Base-by-base conservation (phyloP, 1,140 invertebrate species). In the Limonius californicus region DNA sequence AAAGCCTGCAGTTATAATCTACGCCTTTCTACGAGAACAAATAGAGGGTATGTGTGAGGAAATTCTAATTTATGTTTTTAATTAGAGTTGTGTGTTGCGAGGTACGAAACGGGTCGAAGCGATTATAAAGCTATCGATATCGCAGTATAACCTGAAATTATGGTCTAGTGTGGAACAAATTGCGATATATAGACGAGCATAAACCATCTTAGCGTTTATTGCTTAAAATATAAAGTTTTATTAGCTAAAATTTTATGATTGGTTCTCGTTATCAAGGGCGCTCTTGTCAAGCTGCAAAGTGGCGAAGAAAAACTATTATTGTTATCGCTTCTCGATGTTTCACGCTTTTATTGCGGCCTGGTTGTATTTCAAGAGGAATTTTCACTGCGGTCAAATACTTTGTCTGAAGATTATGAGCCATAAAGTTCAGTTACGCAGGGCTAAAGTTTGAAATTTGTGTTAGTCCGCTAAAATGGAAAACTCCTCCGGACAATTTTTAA, bases 21-120 rank as follows among this genome's bases (percentile, higher is more conserved):
- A n/a, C n/a, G n/a, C n/a, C n/a, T n/a, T n/a, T n/a, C n/a, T n/a
- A n/a, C n/a, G n/a, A n/a, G n/a, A n/a, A n/a, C n/a, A n/a, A n/a
- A n/a, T n/a, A n/a, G n/a, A n/a, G n/a, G n/a, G n/a, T n/a, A n/a
- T n/a, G n/a, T n/a, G n/a, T n/a, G n/a, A n/a, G 12, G 16, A 45
- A 45, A 45, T 45, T 45, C 45, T 50, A 50, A 50, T 50, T 50
- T 50, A 50, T 50, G 45, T 19, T 19, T 50, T 50, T 50, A 50
- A 50, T 50, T 50, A 50, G 19, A 18, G 15, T 2, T 45, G 6
- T 6, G 42, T n/a, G 6, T 12, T 45, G 14, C 42, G 12, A 15
- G 42, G 16, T 15, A 45, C 3, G 16, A 50, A 50, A 9, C 45
- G n/a, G 16, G 18, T 50, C 20, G 2, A 50, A 19, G 20, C 15